Conservation (phyloP, 92 coral and sea anemone genomes). For the Epizoanthus rinbou region DNA sequence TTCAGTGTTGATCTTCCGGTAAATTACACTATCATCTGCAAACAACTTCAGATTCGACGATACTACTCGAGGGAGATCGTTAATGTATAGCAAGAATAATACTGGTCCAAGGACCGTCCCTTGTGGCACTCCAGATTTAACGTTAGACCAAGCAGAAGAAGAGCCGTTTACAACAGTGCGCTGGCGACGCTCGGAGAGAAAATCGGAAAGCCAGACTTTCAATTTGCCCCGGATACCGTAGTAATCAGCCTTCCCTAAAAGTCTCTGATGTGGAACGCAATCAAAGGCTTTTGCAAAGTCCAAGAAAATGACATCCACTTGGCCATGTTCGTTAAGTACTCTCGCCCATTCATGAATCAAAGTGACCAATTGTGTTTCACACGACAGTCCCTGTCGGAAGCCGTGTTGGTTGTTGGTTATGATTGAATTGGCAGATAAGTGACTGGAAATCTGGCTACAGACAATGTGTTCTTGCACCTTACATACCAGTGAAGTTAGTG, state of each 20-base stretch:
- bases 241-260: too few relatives aligned
- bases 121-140: slow-evolving; percentile 46
- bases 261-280: too few relatives aligned
- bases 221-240: too few relatives aligned
- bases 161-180: slow-evolving; percentile 36
- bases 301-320: slow-evolving; percentile 25
- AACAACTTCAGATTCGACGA: slow-evolving; percentile 41
- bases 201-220: slow-evolving; percentile 41
- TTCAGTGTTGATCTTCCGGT: slow-evolving; percentile 8
- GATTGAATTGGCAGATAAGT: slow-evolving; percentile 17
- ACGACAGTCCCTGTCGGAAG: slow-evolving; percentile 29
- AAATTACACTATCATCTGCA: slow-evolving; percentile 45
- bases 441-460: slow-evolving; percentile 30
- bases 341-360: slow-evolving; percentile 48
- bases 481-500: slow-evolving; percentile 33
- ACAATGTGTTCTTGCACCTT: slow-evolving; percentile 18
- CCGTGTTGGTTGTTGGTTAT: slow-evolving; percentile 34
- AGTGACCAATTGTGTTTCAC: slow-evolving; percentile 48
- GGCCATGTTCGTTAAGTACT: slow-evolving; percentile 39
- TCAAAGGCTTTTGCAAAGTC: too few relatives aligned
- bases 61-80: slow-evolving; percentile 29
- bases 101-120: slow-evolving; percentile 49
- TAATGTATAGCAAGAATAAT: slow-evolving; percentile 43
- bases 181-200: slow-evolving; percentile 39
- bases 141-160: slow-evolving; percentile 29